Conservation (phyloP, 1,140 invertebrate species). For the Drosophila arawakana region DNA sequence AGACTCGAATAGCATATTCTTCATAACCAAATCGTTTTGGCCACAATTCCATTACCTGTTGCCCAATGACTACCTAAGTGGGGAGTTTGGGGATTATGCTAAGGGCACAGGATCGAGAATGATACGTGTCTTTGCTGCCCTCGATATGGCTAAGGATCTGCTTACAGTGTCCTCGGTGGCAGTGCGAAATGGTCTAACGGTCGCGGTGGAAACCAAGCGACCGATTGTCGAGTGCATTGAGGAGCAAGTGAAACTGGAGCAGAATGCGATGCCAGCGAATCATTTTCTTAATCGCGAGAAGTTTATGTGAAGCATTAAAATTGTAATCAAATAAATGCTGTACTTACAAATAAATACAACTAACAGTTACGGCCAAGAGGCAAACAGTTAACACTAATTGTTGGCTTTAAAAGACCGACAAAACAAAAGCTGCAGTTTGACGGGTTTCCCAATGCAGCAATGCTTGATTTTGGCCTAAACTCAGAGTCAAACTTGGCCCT, state of each 20-base stretch:
- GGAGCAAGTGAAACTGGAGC: constrained; percentile 79
- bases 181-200: constrained; percentile 87
- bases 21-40: constrained; percentile 90
- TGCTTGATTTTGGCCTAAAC: constrained; percentile 5
- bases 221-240: constrained; percentile 86
- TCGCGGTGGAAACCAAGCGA: constrained; percentile 85
- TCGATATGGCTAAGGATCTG: constrained; percentile 87
- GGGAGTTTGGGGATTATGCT: constrained; percentile 90
- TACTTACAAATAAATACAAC: constrained; percentile 42
- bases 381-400: constrained; percentile 52
- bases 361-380: constrained; percentile 22
- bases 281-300: constrained; percentile 85
- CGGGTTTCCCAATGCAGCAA: constrained; percentile 39
- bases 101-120: constrained; percentile 87
- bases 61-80: constrained; percentile 91
- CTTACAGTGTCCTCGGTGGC: constrained; percentile 87
- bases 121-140: constrained; percentile 88
- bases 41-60: constrained; percentile 91
- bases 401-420: constrained; percentile 48
- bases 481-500: constrained; percentile 1
- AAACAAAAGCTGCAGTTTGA: constrained; percentile 47
- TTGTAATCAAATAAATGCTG: constrained; percentile 15
- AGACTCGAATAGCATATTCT: constrained; percentile 90
- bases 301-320: constrained; percentile 72
- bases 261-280: constrained; percentile 83